Base-by-base conservation (phyloP, 1,140 invertebrate genomes). In the Drusus annulatus region DNA sequence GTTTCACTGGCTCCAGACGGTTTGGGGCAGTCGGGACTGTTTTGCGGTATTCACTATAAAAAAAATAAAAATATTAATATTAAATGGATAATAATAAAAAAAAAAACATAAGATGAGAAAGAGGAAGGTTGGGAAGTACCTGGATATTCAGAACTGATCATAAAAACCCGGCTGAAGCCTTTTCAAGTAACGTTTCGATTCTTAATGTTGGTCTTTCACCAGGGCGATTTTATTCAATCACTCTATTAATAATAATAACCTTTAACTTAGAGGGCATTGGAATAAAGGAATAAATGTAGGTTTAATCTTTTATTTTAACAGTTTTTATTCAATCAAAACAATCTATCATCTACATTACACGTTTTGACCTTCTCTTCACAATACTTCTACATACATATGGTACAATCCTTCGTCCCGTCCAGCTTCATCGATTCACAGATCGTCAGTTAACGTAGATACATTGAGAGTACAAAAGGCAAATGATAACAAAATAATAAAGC, bases 251-350 rank as follows among this genome's bases (percentile, higher is more conserved):
- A 56, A 17, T 0, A 19, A 56, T 7, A 17, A 17, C 10, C 5
- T 6, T 56, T 56, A 21, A 54, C 5, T 6, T 69, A 69, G 17
- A 45, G 45, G 13, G 10, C 19, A 50, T 19, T 17, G 2, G 45
- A 45, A 10, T 50, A 71, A 69, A 79, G 28, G n/a, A 71, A 69
- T 23, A 79, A 71, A 79, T 31, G 1, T 45, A 45, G 36, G 6
- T 8, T 45, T 45, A 45, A 65, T 17, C 56, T 28, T 71, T 73
- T 56, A 79, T 51, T 58, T 83, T 78, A 83, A 83, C 81, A 83
- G 78, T 62, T 75, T 83, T 83, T 83, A 83, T 83, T 82, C 75
- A 82, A 82, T 82, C 74, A 76, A 83, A 83, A 83, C 81, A 83
- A 80, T 74, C 81, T 83, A 83, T 80, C 45, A 69, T 73, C 81